Base-by-base conservation (phyloP, 2,888 invertebrate species). In the Heterodera filipjevi region DNA sequence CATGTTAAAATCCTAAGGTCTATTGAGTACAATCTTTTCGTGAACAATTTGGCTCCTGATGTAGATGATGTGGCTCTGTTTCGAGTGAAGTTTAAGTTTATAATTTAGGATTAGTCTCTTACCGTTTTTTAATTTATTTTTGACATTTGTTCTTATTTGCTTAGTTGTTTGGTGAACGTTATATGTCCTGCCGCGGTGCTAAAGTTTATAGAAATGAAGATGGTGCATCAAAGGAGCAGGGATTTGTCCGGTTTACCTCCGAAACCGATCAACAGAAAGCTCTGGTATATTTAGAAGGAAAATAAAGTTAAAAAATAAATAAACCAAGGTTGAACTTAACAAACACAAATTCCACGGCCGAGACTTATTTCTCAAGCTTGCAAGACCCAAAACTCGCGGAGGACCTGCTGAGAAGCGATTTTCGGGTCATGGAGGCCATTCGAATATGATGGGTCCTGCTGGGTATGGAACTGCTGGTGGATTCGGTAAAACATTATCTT, bases 1-100 rank as follows among this genome's bases (percentile, higher is more conserved):
- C 68, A 22, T 22, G n/a, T 46, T 27, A 68, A 39, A 19, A 77
- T 79, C 84, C 35, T 73, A 59, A 86, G 86, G 77, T 81, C 83
- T 44, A 89, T 89, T 14, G 91, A 91, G 81, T 90, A 89, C 85
- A 91, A 90, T 64, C 82, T 91, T 72, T 90, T 90, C 85, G 90
- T 90, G 39, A 90, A 90, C 44, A 90, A 90, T 79, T 84, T 91
- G 59, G 86, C 90, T 33, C 83, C 86, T 46, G 90, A 90, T 76
- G 89, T 91, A 6, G 90, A 90, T 81, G 91, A 91, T 83, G 89
- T 89, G 46, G 86, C 85, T 10, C 84, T 91, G 6, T 91, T 89
- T 82, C 82, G 87, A 72, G 89, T 87, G 27, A 59, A 27, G 59
- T 59, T 59, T 59, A 39, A 6, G 12, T 5, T 27, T 30, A 12